Evolutionary conservation across 2,888 invertebrate genomes (phyloP), one percentile per base, ranked within the genome.

Genomic region (Tetragonula carbonaria): DNA sequence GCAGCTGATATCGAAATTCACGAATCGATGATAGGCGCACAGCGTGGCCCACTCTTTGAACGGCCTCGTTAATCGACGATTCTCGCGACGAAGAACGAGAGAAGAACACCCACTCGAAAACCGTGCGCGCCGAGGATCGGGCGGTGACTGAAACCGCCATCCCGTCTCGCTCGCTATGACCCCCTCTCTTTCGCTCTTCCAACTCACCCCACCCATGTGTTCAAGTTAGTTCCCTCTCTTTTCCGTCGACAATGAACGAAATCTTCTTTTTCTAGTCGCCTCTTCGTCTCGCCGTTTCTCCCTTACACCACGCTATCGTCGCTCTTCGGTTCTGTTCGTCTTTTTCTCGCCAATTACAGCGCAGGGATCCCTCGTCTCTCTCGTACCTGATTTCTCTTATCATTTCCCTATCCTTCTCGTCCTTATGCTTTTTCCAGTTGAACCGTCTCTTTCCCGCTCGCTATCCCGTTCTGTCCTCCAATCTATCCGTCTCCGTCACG

Each of bases 81-180:
- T 71, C 55, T 77, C 62, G 53, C 71, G 59, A 63, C 53, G 72
- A 73, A 45, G 62, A 65, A 67, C 78, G 82, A 85, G 82, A 85
- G 84, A 89, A 74, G 50, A 80, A 82, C 73, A 84, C 85, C 81
- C 85, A 80, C 84, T 81, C 87, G 88, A 82, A 88, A 86, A 93
- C 91, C 91, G 92, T 92, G 90, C 94, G 94, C 94, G 92, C 94
- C 94, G 93, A 93, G 90, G 90, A 92, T 93, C 94, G 94, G 94
- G 94, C 94, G 93, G 94, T 93, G 93, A 94, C 94, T 94, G 94
- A 94, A 91, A 90, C 88, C 85, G 59, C 87, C 85, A 77, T 86
- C 75, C 84, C 80, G 80, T 88, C 88, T 87, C 81, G 86, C 88
- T 84, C 83, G 63, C 80, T 82, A 80, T 81, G 71, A 75, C 86